Percentiles rank a stretch among this genome's conserved stretches.
phyloP scores from a whole-genome alignment of 2,888 invertebrate genomes.

The Sinodicranocentrus sp. region DNA sequence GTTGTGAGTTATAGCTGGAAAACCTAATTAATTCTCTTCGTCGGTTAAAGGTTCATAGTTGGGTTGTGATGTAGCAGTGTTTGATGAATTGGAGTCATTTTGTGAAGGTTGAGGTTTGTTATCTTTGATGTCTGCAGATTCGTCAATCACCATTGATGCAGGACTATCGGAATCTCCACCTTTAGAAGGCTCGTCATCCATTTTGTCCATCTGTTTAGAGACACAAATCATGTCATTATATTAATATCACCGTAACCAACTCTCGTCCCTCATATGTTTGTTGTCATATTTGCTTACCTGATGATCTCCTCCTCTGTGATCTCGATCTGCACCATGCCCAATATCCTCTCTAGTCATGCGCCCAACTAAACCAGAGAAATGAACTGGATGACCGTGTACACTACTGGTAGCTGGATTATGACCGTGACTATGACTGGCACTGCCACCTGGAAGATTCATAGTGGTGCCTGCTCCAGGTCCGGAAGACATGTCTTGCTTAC shows the following conservation, averaged over 20 bases:
- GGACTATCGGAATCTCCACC: constrained; percentile 74
- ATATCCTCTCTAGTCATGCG: constrained; percentile 46
- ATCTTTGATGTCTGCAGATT: constrained; percentile 70
- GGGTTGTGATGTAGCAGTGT: constrained; percentile 67
- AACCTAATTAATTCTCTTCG: constrained; percentile 71
- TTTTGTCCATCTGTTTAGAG: constrained; percentile 67
- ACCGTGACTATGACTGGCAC: constrained; percentile 42
- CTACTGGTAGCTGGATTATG: constrained; percentile 34
- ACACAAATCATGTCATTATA: no score
- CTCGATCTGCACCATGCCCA: constrained; percentile 20
- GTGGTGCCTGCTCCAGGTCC: constrained; percentile 39
- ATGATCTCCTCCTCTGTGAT: constrained; percentile 53
- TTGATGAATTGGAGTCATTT: constrained; percentile 48
- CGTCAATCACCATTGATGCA: constrained; percentile 74
- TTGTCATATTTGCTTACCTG: constrained; percentile 41
- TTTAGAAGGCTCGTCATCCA: constrained; percentile 71
- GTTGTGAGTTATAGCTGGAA: no score
- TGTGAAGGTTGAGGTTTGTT: constrained; percentile 41
- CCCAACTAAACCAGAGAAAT: constrained; percentile 51
- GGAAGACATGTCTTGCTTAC: constrained; percentile 45
- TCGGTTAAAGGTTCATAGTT: constrained; percentile 74
- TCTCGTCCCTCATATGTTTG: no score
- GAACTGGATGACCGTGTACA: constrained; percentile 59
- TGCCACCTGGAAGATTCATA: constrained; percentile 61
- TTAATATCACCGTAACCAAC: no score